phyloP scores from a whole-genome alignment of 2,113 vertebrate species.

The Carassius carassius region DNA sequence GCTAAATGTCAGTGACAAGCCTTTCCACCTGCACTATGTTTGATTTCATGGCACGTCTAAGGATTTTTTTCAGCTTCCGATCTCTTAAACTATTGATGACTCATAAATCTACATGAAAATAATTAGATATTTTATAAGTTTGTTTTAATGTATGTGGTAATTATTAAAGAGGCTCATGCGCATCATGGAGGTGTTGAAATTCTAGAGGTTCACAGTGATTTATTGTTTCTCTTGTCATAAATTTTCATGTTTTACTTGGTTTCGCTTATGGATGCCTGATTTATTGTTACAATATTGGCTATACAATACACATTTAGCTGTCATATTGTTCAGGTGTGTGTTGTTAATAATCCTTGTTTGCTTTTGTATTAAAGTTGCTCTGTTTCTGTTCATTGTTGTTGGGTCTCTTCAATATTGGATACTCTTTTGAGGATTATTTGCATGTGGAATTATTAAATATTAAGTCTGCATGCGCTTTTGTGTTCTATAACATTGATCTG shows the following conservation, averaged over 20 bases:
- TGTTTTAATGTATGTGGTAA: background rate
- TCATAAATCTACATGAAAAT: background rate
- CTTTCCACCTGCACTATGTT: conserved; percentile 22
- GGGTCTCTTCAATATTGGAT: too few relatives aligned
- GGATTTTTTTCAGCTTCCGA: background rate
- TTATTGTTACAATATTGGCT: too few relatives aligned
- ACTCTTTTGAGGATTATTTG: too few relatives aligned
- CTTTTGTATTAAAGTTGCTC: too few relatives aligned
- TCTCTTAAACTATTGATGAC: background rate
- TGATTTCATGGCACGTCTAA: background rate
- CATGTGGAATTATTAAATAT: too few relatives aligned
- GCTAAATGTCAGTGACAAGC: conserved; percentile 25
- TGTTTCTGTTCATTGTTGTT: too few relatives aligned
- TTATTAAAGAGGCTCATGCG: background rate
- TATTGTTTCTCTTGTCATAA: background rate
- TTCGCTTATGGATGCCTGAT: background rate
- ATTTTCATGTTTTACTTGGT: background rate
- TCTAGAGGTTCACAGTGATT: conserved; percentile 1
- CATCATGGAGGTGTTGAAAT: background rate
- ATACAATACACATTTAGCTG: too few relatives aligned
- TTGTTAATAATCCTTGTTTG: too few relatives aligned
- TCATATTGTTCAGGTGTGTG: too few relatives aligned
- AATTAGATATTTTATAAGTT: background rate
- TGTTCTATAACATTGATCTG: too few relatives aligned
- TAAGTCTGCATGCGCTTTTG: too few relatives aligned